phyloP scores from a whole-genome alignment of 2,113 vertebrate species.

The Jaculus jaculus region DNA sequence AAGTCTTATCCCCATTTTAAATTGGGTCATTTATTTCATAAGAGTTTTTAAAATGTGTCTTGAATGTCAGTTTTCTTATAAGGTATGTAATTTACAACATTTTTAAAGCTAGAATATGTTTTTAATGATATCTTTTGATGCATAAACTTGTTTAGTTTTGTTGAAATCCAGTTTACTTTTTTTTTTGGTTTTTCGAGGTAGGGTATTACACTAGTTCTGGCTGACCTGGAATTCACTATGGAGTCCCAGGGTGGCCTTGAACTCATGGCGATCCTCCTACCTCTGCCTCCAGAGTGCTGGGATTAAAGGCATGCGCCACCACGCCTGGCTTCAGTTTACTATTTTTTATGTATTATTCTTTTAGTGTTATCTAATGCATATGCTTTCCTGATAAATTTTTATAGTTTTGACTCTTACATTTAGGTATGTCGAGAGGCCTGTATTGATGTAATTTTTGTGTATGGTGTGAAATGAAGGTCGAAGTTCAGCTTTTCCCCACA shows the following conservation, averaged over 20 bases:
- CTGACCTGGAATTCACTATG: too few relatives aligned
- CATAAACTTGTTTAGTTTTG: constrained; percentile 8
- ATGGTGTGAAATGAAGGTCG: not conserved
- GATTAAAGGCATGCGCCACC: too few relatives aligned
- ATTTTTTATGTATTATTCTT: not conserved
- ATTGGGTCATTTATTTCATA: constrained; percentile 10
- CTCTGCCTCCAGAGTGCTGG: too few relatives aligned
- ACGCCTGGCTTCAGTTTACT: too few relatives aligned
- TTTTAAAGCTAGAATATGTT: not conserved
- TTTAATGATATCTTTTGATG: not conserved
- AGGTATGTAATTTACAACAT: not conserved
- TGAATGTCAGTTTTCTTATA: constrained; percentile 5
- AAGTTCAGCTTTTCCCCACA: not conserved
- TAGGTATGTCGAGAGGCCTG: not conserved
- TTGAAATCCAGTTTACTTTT: not conserved
- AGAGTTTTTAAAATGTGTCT: not conserved
- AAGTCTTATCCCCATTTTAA: constrained; percentile 33
- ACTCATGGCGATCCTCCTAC: too few relatives aligned
- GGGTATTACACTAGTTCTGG: too few relatives aligned
- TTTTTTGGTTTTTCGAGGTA: too few relatives aligned
- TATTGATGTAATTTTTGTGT: constrained; percentile 32
- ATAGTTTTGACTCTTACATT: not conserved
- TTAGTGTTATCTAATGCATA: not conserved
- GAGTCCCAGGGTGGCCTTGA: too few relatives aligned
- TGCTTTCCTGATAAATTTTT: constrained; percentile 36